These are phyloP conservation scores for Protobothrops mucrosquamatus DNA, from an alignment of 2,113 vertebrate species.

Conservation along the genomic window DNA sequence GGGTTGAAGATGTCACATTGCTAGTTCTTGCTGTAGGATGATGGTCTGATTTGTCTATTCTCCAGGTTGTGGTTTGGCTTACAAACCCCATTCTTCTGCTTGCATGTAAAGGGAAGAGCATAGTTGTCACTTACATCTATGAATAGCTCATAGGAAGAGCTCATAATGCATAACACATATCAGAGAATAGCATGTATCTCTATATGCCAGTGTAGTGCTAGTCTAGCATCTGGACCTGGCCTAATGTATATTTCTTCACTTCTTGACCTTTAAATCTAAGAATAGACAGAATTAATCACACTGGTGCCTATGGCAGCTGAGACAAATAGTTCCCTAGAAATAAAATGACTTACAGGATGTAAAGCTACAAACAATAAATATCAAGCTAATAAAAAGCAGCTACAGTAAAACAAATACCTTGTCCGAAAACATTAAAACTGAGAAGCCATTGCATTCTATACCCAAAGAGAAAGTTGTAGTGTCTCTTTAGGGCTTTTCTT, in stretches of 20 bases:
- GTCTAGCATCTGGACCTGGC: neutral
- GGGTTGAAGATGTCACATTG: neutral
- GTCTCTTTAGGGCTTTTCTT: neutral
- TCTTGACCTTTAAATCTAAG: constrained; percentile 25
- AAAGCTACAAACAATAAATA: neutral
- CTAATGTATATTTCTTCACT: constrained; percentile 33
- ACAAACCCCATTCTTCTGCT: too few species aligned
- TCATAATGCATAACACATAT: neutral
- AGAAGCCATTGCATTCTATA: neutral
- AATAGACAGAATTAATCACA: neutral
- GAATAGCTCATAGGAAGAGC: neutral
- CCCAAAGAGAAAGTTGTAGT: neutral
- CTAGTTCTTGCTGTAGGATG: constrained; percentile 10
- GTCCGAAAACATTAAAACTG: neutral
- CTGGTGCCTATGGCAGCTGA: constrained; percentile 11
- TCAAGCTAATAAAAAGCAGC: neutral
- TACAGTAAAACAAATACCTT: neutral
- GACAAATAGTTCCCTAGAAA: constrained; percentile 24
- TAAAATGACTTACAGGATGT: neutral
- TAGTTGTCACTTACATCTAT: neutral
- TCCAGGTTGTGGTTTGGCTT: neutral
- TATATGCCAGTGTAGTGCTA: neutral
- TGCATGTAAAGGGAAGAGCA: neutral
- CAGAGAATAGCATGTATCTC: neutral
- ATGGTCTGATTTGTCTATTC: neutral